Evolutionary conservation across 2,888 invertebrate species (phyloP).

Genomic region (Sinhomidia bicolor): DNA sequence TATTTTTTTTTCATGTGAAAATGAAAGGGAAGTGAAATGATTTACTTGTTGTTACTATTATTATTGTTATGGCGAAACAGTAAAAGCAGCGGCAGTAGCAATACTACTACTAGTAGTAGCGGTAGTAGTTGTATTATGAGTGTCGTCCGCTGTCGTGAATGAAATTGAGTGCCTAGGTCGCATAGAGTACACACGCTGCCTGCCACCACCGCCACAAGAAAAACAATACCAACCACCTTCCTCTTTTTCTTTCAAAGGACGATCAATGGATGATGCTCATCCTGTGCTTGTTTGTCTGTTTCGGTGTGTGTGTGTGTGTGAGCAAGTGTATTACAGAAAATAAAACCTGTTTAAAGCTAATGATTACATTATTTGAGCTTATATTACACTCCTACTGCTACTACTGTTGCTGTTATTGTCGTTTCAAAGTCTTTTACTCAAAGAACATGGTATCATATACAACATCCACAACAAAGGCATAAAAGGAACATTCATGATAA

Average conservation of each 20-base stretch:
- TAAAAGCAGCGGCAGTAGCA: too few relatives aligned
- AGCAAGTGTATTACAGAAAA: background rate
- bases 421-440: background rate
- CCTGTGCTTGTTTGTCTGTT: background rate
- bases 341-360: background rate
- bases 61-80: background rate
- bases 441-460: background rate
- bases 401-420: background rate
- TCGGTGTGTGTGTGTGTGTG: background rate
- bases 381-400: background rate
- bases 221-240: conserved; percentile 46
- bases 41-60: background rate
- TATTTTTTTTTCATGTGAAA: background rate
- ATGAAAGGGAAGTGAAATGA: conserved; percentile 22
- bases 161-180: conserved; percentile 53
- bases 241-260: background rate
- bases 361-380: too few relatives aligned
- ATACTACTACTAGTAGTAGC: too few relatives aligned
- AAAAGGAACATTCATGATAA: conserved; percentile 44
- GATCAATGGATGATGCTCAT: background rate
- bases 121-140: background rate
- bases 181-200: background rate
- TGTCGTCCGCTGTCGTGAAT: conserved; percentile 43
- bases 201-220: background rate
- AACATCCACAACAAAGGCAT: conserved; percentile 23